These are phyloP conservation scores for Limnodromus scolopaceus DNA, from an alignment of 2,797 vertebrate genomes.

Conservation along the genomic window DNA sequence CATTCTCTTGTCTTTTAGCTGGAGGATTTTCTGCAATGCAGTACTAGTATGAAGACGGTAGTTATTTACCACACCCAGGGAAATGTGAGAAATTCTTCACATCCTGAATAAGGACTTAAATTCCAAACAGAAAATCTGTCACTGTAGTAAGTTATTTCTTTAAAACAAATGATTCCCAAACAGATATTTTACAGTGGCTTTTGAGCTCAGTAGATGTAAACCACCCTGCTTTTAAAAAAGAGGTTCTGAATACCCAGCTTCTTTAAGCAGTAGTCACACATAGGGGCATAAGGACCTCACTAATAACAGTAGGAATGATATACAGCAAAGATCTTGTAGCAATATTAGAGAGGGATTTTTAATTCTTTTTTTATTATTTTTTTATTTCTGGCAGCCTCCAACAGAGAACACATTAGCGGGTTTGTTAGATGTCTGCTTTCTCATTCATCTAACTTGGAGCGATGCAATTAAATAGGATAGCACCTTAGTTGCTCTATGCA, in stretches of 20 bases:
- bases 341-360: background rate
- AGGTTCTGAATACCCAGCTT: background rate
- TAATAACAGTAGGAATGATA: background rate
- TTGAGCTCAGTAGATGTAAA: background rate
- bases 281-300: background rate
- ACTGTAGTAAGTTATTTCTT: background rate
- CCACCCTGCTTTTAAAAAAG: background rate
- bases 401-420: background rate
- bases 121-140: background rate
- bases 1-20: background rate
- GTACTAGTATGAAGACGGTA: background rate
- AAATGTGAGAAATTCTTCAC: background rate
- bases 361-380: background rate
- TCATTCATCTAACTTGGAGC: background rate
- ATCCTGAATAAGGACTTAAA: background rate
- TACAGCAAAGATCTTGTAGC: background rate
- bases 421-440: background rate
- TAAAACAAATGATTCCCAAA: background rate
- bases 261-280: background rate
- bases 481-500: background rate
- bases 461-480: background rate
- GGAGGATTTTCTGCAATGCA: background rate
- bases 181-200: background rate
- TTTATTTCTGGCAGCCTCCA: background rate
- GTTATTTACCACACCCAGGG: background rate